Evolutionary conservation across 2,113 vertebrate species (phyloP).

Genomic region (Sander lucioperca): DNA sequence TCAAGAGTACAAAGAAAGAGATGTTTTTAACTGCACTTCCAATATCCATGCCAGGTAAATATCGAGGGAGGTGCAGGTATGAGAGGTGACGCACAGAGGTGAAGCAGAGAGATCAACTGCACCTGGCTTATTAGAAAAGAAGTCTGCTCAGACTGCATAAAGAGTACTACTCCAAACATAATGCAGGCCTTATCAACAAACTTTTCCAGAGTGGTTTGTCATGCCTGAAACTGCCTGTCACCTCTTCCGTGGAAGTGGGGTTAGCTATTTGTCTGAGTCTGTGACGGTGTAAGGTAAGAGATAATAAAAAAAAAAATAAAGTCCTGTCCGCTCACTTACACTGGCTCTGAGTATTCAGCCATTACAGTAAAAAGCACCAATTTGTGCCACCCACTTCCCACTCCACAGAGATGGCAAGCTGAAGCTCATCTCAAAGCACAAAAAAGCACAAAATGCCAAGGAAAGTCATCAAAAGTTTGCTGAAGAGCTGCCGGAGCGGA

Average conservation of each 20-base stretch:
- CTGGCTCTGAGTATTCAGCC: slow-evolving; percentile 69
- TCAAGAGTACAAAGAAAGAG: slow-evolving; percentile 51
- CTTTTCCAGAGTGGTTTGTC: slow-evolving; percentile 66
- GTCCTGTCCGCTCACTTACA: slow-evolving; percentile 58
- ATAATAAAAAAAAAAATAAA: slow-evolving; percentile 13
- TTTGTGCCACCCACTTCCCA: slow-evolving; percentile 76
- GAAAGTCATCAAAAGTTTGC: slow-evolving; percentile 82
- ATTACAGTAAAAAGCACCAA: slow-evolving; percentile 79
- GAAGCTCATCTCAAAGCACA: slow-evolving; percentile 64
- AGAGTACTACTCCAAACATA: slow-evolving; percentile 54
- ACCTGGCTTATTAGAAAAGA: slow-evolving; percentile 66
- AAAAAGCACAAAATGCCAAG: slow-evolving; percentile 70
- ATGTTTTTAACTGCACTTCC: slow-evolving; percentile 65
- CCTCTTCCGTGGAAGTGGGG: slow-evolving; percentile 54
- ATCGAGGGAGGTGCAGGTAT: slow-evolving; percentile 37
- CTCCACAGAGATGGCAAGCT: slow-evolving; percentile 65
- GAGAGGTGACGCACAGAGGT: slow-evolving; percentile 49
- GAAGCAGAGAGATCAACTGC: slow-evolving; percentile 52
- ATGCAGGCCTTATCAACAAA: slow-evolving; percentile 70
- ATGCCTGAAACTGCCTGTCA: slow-evolving; percentile 65
- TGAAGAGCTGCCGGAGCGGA: slow-evolving; percentile 82
- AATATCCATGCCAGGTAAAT: slow-evolving; percentile 63
- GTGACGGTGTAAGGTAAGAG: slow-evolving; percentile 44
- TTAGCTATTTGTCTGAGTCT: slow-evolving; percentile 59
- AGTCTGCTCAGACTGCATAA: slow-evolving; percentile 54